phyloP scores from a whole-genome alignment of 1,140 invertebrate genomes.

The Yoshiicerus persimilis region DNA sequence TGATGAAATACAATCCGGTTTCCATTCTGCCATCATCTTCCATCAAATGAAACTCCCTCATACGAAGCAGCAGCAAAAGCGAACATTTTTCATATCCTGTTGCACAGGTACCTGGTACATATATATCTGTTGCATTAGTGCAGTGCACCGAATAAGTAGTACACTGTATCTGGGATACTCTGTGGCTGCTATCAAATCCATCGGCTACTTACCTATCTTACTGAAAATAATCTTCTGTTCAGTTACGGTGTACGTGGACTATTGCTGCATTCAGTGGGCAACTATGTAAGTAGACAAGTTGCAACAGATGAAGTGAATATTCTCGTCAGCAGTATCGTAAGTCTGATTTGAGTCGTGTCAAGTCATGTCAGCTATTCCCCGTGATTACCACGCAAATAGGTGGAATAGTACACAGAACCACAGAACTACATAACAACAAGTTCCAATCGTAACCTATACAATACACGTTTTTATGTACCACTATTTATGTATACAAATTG shows the following conservation, averaged over 20 bases:
- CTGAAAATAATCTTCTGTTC: neutral
- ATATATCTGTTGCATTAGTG: neutral
- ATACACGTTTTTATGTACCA: neutral
- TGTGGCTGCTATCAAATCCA: neutral
- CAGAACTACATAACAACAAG: neutral
- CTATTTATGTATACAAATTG: too few relatives aligned
- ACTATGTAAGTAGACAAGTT: neutral
- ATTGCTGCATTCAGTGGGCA: neutral
- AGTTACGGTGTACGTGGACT: neutral
- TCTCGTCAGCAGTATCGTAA: neutral
- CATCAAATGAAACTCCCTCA: slow-evolving; percentile 2
- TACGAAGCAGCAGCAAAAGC: neutral
- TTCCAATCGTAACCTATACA: neutral
- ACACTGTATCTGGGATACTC: neutral
- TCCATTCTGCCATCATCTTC: slow-evolving; percentile 9
- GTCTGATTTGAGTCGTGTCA: neutral
- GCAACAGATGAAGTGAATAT: neutral
- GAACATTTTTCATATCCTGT: neutral
- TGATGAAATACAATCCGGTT: slow-evolving; percentile 38
- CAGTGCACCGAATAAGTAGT: neutral
- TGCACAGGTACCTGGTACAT: neutral
- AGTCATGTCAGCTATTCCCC: neutral
- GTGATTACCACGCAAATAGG: neutral
- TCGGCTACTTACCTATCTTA: slow-evolving; percentile 12
- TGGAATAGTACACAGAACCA: neutral